Evolutionary conservation across 2,113 vertebrate species (phyloP), one percentile per base, ranked within the genome.

Genomic region (Cyanocitta stelleri): DNA sequence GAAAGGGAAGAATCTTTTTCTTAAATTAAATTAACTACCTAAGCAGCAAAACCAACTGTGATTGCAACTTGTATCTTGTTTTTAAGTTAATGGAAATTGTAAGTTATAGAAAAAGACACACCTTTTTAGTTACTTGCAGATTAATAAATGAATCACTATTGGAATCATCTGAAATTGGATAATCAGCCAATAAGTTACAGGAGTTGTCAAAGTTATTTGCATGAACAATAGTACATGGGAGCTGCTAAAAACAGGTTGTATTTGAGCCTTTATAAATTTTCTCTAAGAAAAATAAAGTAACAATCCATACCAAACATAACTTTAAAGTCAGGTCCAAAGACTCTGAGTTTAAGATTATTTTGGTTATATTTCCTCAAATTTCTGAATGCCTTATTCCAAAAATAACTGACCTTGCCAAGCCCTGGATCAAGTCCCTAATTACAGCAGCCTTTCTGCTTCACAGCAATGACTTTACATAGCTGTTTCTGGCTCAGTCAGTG

Each of bases 371-470:
- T 80, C 44, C 78, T 91, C 76, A 91, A 96, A 91, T 67, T 90
- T 93, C 77, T 69, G 23, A 71, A 63, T 21, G 35, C 59, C 86
- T 95, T 90, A 66, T 68, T 86, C 85, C 79, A 67, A 94, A 93
- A 93, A 91, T 93, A 95, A 77, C 61, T 88, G 75, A 90, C 82
- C 75, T 94, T 94, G 82, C 77, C 79, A 74, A 66, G 44, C 39
- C 80, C 55, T 95, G 79, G 72, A 93, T 77, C 72, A 59, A 79
- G 48, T 77, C 90, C 59, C 74, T 95, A 95, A 97, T 95, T 93
- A 95, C 56, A 80, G 51, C 90, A 94, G 87, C 46, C 75, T 84
- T 91, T 90, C 82, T 88, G 79, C 48, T 95, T 88, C 92, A 83
- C 35, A 80, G 90, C 39, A 69, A 12, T 81, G 43, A 92, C 75